A percentile compares a stretch with the other conserved stretches of the same genome.
Conservation (phyloP, 2,888 invertebrate species). For the Trissolcus japonicus region DNA sequence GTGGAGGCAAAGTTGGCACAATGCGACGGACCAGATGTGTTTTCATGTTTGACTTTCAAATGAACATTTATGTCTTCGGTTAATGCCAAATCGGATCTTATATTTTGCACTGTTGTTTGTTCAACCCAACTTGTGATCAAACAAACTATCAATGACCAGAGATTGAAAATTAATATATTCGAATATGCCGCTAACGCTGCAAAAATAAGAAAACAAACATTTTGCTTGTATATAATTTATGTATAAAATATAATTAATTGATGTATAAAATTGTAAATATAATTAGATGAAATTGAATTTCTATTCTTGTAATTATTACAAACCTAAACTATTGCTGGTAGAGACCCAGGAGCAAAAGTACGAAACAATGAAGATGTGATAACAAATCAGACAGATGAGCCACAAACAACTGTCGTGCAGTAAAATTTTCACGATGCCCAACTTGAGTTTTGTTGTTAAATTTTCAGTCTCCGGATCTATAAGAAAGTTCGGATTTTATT, state of each 20-base stretch:
- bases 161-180: constrained; percentile 63
- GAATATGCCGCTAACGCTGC: constrained; percentile 62
- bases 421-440: not conserved
- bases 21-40: not conserved
- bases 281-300: no score
- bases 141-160: constrained; percentile 62
- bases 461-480: no score
- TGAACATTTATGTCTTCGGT: no score
- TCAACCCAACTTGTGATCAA: constrained; percentile 65
- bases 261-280: no score
- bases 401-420: not conserved
- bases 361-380: constrained; percentile 61
- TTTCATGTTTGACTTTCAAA: no score
- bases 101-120: constrained; percentile 44
- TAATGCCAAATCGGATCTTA: no score
- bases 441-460: not conserved
- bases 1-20: constrained; percentile 1
- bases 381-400: constrained; percentile 57
- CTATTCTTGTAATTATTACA: constrained; percentile 2
- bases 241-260: no score
- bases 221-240: no score
- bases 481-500: no score
- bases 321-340: constrained; percentile 64
- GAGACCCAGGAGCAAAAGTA: constrained; percentile 59
- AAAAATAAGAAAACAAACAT: constrained; percentile 38